These are phyloP conservation scores for Dicyrtomina minuta DNA, from an alignment of 2,888 invertebrate genomes.

Conservation along the genomic window DNA sequence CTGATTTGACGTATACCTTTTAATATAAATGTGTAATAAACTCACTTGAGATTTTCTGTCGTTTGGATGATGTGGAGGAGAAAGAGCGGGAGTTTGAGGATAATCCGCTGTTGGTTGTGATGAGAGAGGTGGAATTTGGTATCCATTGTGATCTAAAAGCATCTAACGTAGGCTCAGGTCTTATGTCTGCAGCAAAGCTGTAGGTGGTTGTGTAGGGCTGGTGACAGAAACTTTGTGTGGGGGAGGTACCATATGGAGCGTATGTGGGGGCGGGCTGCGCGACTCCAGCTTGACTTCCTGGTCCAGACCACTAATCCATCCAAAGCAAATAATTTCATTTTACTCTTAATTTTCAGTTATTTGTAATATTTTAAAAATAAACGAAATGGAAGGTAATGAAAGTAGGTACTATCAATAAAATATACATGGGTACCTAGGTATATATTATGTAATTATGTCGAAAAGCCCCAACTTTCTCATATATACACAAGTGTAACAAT, in stretches of 20 bases:
- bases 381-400: neutral
- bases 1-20: neutral
- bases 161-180: slow-evolving; percentile 61
- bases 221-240: slow-evolving; percentile 48
- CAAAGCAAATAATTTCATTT: neutral
- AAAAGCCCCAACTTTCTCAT: neutral
- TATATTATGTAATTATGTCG: neutral
- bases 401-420: neutral
- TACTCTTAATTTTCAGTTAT: slow-evolving; percentile 7
- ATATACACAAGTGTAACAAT: too few species aligned
- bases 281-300: slow-evolving; percentile 20
- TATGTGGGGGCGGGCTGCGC: slow-evolving; percentile 58
- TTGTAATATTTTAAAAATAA: neutral
- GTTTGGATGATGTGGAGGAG: slow-evolving; percentile 19
- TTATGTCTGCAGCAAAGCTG: slow-evolving; percentile 79
- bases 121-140: slow-evolving; percentile 33
- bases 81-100: slow-evolving; percentile 16
- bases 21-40: neutral
- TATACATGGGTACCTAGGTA: neutral
- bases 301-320: slow-evolving; percentile 28
- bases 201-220: slow-evolving; percentile 73
- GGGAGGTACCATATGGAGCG: slow-evolving; percentile 44
- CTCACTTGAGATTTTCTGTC: slow-evolving; percentile 27
- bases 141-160: slow-evolving; percentile 49
- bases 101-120: slow-evolving; percentile 19